Percentiles rank a stretch among this genome's conserved stretches.
phyloP scores from a whole-genome alignment of 2,888 invertebrate genomes.

The Ennomos quercinarius region DNA sequence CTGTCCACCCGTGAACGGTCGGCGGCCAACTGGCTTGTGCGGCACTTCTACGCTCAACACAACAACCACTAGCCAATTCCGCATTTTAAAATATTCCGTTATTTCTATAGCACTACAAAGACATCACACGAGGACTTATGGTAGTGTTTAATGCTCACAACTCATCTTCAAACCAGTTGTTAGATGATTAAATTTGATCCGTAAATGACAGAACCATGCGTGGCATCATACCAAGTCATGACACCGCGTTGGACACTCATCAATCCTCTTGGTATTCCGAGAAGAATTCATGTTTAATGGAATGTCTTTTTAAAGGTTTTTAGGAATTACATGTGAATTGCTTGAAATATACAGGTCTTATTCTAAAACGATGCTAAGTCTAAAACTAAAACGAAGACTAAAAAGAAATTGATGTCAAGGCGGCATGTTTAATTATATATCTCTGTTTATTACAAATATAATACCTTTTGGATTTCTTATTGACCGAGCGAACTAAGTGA shows the following conservation, averaged over 20 bases:
- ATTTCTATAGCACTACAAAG: conserved; percentile 68
- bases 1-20: conserved; percentile 77
- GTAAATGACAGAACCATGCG: conserved; percentile 35
- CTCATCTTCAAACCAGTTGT: conserved; percentile 46
- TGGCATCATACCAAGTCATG: conserved; percentile 31
- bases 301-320: conserved; percentile 1
- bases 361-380: no score
- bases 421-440: conserved; percentile 6
- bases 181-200: conserved; percentile 38
- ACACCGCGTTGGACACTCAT: conserved; percentile 28
- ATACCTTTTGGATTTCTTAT: conserved; percentile 1
- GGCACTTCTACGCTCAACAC: conserved; percentile 65
- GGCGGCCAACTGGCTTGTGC: conserved; percentile 75
- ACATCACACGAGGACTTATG: conserved; percentile 52
- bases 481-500: no score
- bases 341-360: no score
- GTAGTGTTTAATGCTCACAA: conserved; percentile 48
- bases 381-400: no score
- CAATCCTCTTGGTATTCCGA: conserved; percentile 21
- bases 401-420: no score
- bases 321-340: no score
- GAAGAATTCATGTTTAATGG: conserved; percentile 6
- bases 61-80: conserved; percentile 81
- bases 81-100: conserved; percentile 81
- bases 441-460: no score